Base-by-base conservation (phyloP, 2,113 vertebrate genomes). In the Lampris incognitus region DNA sequence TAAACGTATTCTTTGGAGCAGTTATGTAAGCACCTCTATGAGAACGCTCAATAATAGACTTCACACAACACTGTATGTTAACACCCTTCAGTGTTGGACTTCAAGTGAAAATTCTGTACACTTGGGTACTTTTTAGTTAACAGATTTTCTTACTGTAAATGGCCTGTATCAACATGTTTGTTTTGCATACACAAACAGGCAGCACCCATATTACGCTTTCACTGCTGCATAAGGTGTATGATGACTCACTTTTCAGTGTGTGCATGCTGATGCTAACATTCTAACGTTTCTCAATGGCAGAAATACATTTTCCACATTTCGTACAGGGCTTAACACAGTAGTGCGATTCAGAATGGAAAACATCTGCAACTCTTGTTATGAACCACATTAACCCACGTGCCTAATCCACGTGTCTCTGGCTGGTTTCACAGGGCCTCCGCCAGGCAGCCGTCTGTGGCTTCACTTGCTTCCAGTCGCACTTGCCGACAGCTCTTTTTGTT, bases 391-490 rank as follows among this genome's bases (percentile, higher is more conserved):
- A n/a, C 6, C 56, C 3, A 36, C 52, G 6, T 13, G 38, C 9
- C 41, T 13, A 24, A 24, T 24, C 24, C 24, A 24, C 24, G 52
- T 44, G 55, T 87, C 63, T 24, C 24, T 24, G 24, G 24, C 24
- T 24, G 78, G 56, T 92, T 92, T 90, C 92, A 93, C 59, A 95
- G 85, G 63, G 93, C 93, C 81, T 94, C 93, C 0, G 92, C 93
- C 71, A 94, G 88, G 86, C 94, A 94, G 82, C 91, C 91, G 73
- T 94, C 94, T 2, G 94, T 94, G 1, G 93, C 93, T 10, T 95
- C 91, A 4, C 89, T 93, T 2, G 80, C 93, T 61, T 91, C 92
- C 61, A 93, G 67, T 3, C 87, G 86, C 62, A 91, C 73, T 72
- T 94, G 91, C 57, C 93, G 91, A 70, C 78, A 85, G 38, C 79